Evolutionary conservation across 37 sponge, comb jelly and placozoan genomes (phyloP), one percentile per base, ranked within the genome.

Genomic region (Tethya wilhelma): DNA sequence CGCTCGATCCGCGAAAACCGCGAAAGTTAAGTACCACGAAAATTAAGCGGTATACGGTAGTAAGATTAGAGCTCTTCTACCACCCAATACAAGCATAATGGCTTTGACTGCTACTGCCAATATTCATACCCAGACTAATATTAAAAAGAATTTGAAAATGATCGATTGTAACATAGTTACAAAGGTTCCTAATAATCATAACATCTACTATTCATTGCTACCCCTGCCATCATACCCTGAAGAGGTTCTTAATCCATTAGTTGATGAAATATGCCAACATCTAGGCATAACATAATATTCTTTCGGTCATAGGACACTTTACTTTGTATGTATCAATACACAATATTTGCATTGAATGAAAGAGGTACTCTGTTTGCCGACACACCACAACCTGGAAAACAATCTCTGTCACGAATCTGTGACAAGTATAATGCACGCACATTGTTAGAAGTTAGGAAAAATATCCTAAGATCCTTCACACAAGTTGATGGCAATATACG

Each of bases 21-120:
- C n/a, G n/a, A n/a, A n/a, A n/a, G n/a, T n/a, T n/a, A n/a, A n/a
- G n/a, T n/a, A n/a, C n/a, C n/a, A n/a, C n/a, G n/a, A n/a, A n/a
- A n/a, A n/a, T n/a, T n/a, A n/a, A n/a, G n/a, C n/a, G n/a, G n/a
- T n/a, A n/a, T n/a, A n/a, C n/a, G n/a, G n/a, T n/a, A n/a, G n/a
- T n/a, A n/a, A n/a, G n/a, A n/a, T n/a, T n/a, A n/a, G n/a, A 34
- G 17, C 69, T 2, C 46, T 74, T 11, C 12, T 79, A 7, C 66
- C 64, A 14, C n/a, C 23, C 37, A 25, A 2, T 39, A 36, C 37
- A 20, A 86, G 65, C 40, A 34, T 86, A 1, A 86, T 86, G 77
- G 74, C 82, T 22, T 45, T 79, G 75, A 86, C 87, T 44, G 87
- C 87, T 41, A 86, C 87, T 19, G 87, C 87, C 0, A 86, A 56